phyloP scores from a whole-genome alignment of 2,888 invertebrate species.

The Lamellibrachia columna region DNA sequence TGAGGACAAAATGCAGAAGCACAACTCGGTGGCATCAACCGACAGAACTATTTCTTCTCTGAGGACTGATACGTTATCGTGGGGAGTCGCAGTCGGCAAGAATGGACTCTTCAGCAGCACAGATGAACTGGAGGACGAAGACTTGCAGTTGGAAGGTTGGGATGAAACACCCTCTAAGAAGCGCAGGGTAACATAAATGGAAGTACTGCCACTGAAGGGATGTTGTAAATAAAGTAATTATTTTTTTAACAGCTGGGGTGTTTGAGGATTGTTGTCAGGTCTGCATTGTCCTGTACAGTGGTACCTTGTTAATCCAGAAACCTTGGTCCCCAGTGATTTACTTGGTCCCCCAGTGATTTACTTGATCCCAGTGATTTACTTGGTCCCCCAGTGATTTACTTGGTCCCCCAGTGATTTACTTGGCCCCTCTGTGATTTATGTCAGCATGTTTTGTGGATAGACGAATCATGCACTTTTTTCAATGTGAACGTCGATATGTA shows the following conservation, averaged over 20 bases:
- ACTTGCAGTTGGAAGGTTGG: not conserved
- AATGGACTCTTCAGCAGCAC: not conserved
- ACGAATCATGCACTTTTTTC: no score
- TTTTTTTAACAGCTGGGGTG: not conserved
- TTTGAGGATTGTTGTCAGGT: not conserved
- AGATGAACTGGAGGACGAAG: not conserved
- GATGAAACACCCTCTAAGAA: slow-evolving; percentile 8
- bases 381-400: no score
- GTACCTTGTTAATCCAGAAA: no score
- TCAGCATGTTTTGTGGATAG: no score
- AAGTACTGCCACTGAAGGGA: not conserved
- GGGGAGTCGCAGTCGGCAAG: not conserved
- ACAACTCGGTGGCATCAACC: not conserved
- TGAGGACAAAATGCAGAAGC: not conserved
- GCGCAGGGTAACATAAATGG: not conserved
- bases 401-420: no score
- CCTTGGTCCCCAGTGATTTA: no score
- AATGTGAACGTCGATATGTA: no score
- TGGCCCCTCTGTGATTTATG: no score
- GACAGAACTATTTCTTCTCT: not conserved
- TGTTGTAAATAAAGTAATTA: not conserved
- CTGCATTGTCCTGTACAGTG: not conserved
- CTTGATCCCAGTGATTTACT: no score
- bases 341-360: no score
- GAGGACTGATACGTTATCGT: not conserved